These are phyloP conservation scores for Hippocampus barbouri DNA, from an alignment of 2,113 vertebrate genomes.

Conservation along the genomic window DNA sequence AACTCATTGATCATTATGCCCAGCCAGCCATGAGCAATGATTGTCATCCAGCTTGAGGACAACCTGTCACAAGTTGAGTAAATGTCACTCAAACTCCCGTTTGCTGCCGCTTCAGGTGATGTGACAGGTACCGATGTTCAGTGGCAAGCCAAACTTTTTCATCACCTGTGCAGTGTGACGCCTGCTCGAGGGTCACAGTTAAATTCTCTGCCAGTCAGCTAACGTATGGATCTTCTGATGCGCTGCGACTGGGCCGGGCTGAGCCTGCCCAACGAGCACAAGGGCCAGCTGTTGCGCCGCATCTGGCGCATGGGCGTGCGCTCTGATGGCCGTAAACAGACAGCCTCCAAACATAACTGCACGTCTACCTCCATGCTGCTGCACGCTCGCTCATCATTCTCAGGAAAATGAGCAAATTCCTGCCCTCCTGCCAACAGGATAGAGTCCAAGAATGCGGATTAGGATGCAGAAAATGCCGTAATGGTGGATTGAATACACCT, in stretches of 20 bases:
- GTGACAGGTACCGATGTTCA: conserved; percentile 52
- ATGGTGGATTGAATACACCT: conserved; percentile 63
- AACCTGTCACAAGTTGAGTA: not conserved
- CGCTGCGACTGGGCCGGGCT: conserved; percentile 65
- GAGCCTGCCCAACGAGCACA: conserved; percentile 63
- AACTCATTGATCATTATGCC: not conserved
- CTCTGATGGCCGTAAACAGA: conserved; percentile 41
- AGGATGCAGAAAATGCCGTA: conserved; percentile 52
- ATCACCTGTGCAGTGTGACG: conserved; percentile 56
- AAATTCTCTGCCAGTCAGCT: conserved; percentile 60
- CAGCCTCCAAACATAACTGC: conserved; percentile 42
- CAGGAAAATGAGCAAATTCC: conserved; percentile 41
- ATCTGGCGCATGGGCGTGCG: conserved; percentile 49
- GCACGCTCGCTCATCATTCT: conserved; percentile 41
- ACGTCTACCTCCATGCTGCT: conserved; percentile 49
- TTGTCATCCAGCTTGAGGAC: not conserved
- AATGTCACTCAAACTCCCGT: not conserved
- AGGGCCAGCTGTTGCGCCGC: conserved; percentile 59
- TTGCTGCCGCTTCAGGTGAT: not conserved
- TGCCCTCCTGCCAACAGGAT: conserved; percentile 47
- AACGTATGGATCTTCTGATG: conserved; percentile 73
- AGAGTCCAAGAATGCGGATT: conserved; percentile 44
- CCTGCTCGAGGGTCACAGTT: conserved; percentile 55
- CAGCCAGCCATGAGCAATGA: not conserved
- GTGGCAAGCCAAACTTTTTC: conserved; percentile 51